Evolutionary conservation across 2,113 vertebrate genomes (phyloP), one percentile per base, ranked within the genome.

Genomic region (Crotophaga sulcirostris): DNA sequence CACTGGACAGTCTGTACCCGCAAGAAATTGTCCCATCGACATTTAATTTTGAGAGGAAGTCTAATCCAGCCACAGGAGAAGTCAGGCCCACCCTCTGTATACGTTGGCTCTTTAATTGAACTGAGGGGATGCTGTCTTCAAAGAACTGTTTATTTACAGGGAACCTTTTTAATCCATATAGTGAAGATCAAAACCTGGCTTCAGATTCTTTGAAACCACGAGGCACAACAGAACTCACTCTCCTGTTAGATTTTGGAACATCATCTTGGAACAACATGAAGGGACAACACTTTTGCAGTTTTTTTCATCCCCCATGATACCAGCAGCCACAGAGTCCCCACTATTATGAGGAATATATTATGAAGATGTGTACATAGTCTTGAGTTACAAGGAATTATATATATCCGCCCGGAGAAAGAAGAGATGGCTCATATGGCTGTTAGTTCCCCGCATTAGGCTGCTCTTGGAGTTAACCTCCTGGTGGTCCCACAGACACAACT

Each of bases 121-220:
- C 23, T 11, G 73, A 77, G 60, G 84, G 10, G 42, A 74, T 68
- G 25, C 11, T 52, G 19, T 60, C 47, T 84, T 94, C 85, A 96
- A 94, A 93, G 68, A 92, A 72, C 13, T n/a, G 33, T 94, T 92
- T 96, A 93, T 96, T 96, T 96, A 86, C 42, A 88, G 40, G 44
- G 60, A 86, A 58, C 15, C 86, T 87, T 68, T 88, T 68, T 95
- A 84, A 89, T 87, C 62, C 28, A 24, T 78, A 13, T 9, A 86
- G 40, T 13, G 16, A 21, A 91, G 55, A 95, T 88, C 59, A 86
- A 93, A 97, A 81, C 56, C 9, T 81, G 23, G 13, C 42, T 80
- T 38, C 38, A 85, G 91, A 74, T 67, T 70, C 78, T 88, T 85
- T 0, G 0, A 88, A 96, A 93, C 52, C 64, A 60, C 6, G 2